Percentiles rank a stretch among this genome's conserved stretches.
Conservation (phyloP, 2,888 invertebrate genomes). For the Holacanthella duospinosa region DNA sequence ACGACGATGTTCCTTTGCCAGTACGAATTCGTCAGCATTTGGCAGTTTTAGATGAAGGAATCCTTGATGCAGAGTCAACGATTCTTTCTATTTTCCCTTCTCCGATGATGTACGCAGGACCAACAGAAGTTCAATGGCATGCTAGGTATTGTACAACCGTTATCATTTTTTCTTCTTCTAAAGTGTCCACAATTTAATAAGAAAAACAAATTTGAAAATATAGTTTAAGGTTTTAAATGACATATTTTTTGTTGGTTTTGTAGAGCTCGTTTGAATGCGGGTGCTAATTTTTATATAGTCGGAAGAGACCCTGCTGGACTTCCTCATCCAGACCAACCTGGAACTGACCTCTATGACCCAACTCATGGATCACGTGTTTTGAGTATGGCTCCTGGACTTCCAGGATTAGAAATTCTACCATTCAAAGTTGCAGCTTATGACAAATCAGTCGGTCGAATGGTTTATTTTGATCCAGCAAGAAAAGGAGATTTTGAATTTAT, state of each 20-base stretch:
- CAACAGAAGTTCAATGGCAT: slow-evolving; percentile 67
- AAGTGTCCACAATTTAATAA: neutral
- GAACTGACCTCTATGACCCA: slow-evolving; percentile 83
- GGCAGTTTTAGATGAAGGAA: slow-evolving; percentile 76
- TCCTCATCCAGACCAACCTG: slow-evolving; percentile 71
- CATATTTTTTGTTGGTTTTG: neutral
- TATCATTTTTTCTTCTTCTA: neutral
- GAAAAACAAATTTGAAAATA: neutral
- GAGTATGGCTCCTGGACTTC: slow-evolving; percentile 85
- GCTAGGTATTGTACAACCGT: slow-evolving; percentile 23
- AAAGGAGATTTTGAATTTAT: slow-evolving; percentile 94
- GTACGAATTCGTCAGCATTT: slow-evolving; percentile 85
- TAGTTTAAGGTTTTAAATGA: neutral
- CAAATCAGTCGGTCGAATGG: slow-evolving; percentile 69
- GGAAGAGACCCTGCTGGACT: slow-evolving; percentile 97
- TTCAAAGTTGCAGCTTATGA: slow-evolving; percentile 98
- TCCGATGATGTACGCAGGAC: slow-evolving; percentile 99
- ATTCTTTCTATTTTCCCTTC: slow-evolving; percentile 96
- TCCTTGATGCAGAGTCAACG: slow-evolving; percentile 71
- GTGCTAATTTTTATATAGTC: slow-evolving; percentile 96
- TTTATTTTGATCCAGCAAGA: slow-evolving; percentile 79
- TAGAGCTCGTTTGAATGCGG: slow-evolving; percentile 87
- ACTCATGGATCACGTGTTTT: slow-evolving; percentile 86
- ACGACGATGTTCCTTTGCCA: slow-evolving; percentile 90
- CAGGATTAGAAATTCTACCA: slow-evolving; percentile 87